Conservation (phyloP, 2,797 vertebrate species). For the Brachyalestes nurse region DNA sequence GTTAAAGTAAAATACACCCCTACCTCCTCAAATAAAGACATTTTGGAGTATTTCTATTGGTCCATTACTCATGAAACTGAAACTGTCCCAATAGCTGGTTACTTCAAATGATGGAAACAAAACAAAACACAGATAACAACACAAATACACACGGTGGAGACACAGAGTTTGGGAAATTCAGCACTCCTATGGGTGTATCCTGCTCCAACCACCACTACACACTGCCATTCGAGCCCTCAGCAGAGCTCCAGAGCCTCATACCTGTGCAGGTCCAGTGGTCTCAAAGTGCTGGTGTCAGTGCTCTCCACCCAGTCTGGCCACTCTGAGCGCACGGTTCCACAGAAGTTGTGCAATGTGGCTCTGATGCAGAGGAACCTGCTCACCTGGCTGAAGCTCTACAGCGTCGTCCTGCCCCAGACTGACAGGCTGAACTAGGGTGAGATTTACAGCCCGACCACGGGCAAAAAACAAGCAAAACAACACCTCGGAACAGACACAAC, state of each 20-base stretch:
- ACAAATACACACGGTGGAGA: too few relatives aligned
- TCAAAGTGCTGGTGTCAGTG: background rate
- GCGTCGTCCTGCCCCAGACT: background rate
- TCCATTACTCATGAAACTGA: too few relatives aligned
- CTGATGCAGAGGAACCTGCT: slow-evolving; percentile 73
- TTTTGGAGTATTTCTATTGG: too few relatives aligned
- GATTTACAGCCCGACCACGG: background rate
- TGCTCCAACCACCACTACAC: too few relatives aligned
- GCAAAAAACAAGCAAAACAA: background rate
- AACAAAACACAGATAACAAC: too few relatives aligned
- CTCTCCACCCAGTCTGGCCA: background rate
- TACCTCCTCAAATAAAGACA: too few relatives aligned
- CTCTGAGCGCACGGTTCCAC: background rate
- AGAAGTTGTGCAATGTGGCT: slow-evolving; percentile 19
- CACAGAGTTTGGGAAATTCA: too few relatives aligned
- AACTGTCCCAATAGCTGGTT: too few relatives aligned
- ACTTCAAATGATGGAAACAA: too few relatives aligned
- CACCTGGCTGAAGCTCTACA: slow-evolving; percentile 61
- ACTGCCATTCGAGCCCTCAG: too few relatives aligned
- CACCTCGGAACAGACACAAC: background rate
- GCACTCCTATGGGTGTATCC: too few relatives aligned
- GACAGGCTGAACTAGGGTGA: slow-evolving; percentile 29
- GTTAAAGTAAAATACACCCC: too few relatives aligned
- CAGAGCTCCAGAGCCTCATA: background rate
- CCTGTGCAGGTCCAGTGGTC: slow-evolving; percentile 6